Percentiles rank a stretch among this genome's conserved stretches.
Evolutionary conservation across 2,797 vertebrate genomes (phyloP).

Genomic region (Avahi laniger): DNA sequence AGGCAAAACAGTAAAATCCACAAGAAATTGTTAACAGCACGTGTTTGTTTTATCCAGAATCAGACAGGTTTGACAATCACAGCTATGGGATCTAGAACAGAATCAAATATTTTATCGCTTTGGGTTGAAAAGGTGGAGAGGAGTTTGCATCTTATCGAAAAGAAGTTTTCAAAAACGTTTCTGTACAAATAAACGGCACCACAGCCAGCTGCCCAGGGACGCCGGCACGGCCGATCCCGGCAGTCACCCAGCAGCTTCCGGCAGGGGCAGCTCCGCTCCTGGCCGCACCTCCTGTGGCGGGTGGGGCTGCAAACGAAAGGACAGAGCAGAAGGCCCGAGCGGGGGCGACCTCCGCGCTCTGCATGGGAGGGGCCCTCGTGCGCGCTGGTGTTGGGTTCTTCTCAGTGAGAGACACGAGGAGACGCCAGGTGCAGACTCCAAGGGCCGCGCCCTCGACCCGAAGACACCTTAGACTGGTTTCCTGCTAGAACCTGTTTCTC

Average conservation of each 20-base stretch:
- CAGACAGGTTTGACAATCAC: conserved; percentile 77
- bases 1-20: conserved; percentile 85
- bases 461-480: conserved; percentile 68
- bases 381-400: conserved; percentile 56
- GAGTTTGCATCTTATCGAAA: conserved; percentile 49
- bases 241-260: background rate
- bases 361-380: conserved; percentile 42
- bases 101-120: conserved; percentile 66
- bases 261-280: background rate
- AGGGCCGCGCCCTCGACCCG: conserved; percentile 62
- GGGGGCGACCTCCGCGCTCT: conserved; percentile 25
- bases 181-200: conserved; percentile 65
- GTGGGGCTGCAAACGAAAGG: background rate
- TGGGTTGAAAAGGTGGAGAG: conserved; percentile 45
- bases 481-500: conserved; percentile 71
- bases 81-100: conserved; percentile 82
- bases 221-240: background rate
- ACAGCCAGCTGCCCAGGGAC: background rate
- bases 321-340: conserved; percentile 63
- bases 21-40: conserved; percentile 78
- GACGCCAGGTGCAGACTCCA: conserved; percentile 50
- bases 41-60: conserved; percentile 65
- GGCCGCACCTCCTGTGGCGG: background rate
- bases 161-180: conserved; percentile 57
- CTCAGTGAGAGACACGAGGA: conserved; percentile 41